Evolutionary conservation across 2,113 vertebrate species (phyloP).

Genomic region (Ochotona princeps): DNA sequence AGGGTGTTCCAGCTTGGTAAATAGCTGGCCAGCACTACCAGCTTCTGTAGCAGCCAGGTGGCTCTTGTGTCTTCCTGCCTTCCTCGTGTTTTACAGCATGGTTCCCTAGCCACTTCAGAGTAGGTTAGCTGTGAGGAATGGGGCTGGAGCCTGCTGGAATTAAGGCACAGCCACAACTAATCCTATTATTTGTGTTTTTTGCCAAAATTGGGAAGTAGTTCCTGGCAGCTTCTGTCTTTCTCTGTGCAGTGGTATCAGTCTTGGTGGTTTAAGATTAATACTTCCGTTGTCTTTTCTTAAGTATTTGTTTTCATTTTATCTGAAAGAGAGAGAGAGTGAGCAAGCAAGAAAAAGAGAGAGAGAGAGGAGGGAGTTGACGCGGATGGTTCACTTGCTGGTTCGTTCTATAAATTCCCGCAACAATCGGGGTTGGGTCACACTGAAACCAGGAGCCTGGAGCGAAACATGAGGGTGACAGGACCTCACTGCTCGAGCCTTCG

Average conservation of each 20-base stretch:
- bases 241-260: background rate
- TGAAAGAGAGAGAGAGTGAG: too few relatives aligned
- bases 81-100: background rate
- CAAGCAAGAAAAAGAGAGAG: too few relatives aligned
- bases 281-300: background rate
- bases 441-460: too few relatives aligned
- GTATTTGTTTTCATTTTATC: too few relatives aligned
- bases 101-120: background rate
- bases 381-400: too few relatives aligned
- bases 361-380: too few relatives aligned
- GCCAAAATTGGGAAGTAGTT: background rate
- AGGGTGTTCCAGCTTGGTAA: background rate
- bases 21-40: background rate
- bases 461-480: too few relatives aligned
- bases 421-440: too few relatives aligned
- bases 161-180: background rate
- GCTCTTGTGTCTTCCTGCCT: fast-evolving
- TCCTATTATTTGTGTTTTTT: background rate
- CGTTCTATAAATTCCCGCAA: too few relatives aligned
- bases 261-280: background rate
- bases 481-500: too few relatives aligned
- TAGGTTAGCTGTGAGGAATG: background rate
- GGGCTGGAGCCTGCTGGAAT: background rate
- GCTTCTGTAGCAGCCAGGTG: fast-evolving
- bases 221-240: background rate